Conservation (phyloP, 2,888 invertebrate genomes). For the Hypolimnas misippus region DNA sequence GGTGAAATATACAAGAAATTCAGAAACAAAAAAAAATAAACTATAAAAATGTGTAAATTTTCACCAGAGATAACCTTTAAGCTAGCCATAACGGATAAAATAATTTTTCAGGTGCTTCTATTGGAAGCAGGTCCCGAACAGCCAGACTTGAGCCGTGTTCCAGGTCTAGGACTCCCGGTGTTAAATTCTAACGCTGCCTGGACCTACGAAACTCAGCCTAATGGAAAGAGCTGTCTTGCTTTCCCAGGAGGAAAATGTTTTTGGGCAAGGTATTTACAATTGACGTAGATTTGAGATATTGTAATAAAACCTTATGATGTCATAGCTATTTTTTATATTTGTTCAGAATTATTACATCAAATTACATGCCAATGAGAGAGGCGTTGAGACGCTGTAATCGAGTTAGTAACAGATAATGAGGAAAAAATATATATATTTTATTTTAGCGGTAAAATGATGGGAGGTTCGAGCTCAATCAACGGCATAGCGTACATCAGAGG, state of each 20-base stretch:
- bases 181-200: constrained; percentile 86
- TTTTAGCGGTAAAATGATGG: constrained; percentile 85
- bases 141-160: constrained; percentile 85
- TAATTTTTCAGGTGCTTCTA: constrained; percentile 79
- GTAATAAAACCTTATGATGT: no score
- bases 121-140: constrained; percentile 87
- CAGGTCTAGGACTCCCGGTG: constrained; percentile 82
- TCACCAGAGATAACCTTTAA: no score
- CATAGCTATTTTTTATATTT: no score
- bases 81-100: no score
- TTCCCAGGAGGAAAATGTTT: constrained; percentile 75
- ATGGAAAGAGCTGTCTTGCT: constrained; percentile 83
- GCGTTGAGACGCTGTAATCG: no score
- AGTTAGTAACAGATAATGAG: no score
- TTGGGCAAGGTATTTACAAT: constrained; percentile 72
- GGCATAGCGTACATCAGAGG: constrained; percentile 85
- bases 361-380: no score
- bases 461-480: constrained; percentile 87
- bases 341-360: no score
- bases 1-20: no score
- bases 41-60: no score
- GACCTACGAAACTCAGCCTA: constrained; percentile 85
- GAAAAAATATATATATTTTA: not conserved
- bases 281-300: no score
- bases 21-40: no score